Base-by-base conservation (phyloP, 2,113 vertebrate species). In the Barbus barbus region DNA sequence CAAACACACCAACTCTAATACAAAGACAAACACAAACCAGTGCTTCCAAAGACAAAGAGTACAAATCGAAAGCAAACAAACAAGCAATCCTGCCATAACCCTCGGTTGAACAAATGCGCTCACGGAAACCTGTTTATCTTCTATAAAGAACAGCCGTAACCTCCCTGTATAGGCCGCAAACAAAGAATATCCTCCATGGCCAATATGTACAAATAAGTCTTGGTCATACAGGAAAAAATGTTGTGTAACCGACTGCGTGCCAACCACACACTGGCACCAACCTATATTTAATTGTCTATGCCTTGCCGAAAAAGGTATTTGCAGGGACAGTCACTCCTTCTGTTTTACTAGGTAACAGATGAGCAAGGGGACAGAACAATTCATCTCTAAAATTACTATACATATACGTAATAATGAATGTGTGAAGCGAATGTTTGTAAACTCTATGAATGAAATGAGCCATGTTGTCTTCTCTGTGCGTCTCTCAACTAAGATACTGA, bases 51-150 rank as follows among this genome's bases (percentile, higher is more conserved):
- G 78, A 67, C 58, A 81, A 81, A 48, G 44, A 67, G 41, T 51
- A 48, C 61, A 79, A 44, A 79, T 79, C 36, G 24, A 78, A 78
- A 78, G 60, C 76, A 78, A 78, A 58, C 75, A 78, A 79, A 79
- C 56, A 79, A 79, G 56, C 61, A 33, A 79, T 41, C 22, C 75
- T 78, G 56, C 77, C 77, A 61, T 79, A 79, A 63, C 77, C 77
- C 77, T 41, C 9, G 2, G 38, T 63, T 60, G n/a, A 61, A 79
- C 77, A 79, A 79, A 79, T 41, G n/a, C 4, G 4, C n/a, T 38
- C 14, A 61, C 14, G 5, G 77, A 78, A 61, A 79, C 77, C 38
- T 41, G 56, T 79, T 79, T 61, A 79, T 79, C 77, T 63, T 63
- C 77, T 63, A 44, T 79, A 63, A 79, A 78, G 33, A 36, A 61